Evolutionary conservation across 2,888 invertebrate species (phyloP), one percentile per base, ranked within the genome.

Genomic region (Glaucopsyche alexis): DNA sequence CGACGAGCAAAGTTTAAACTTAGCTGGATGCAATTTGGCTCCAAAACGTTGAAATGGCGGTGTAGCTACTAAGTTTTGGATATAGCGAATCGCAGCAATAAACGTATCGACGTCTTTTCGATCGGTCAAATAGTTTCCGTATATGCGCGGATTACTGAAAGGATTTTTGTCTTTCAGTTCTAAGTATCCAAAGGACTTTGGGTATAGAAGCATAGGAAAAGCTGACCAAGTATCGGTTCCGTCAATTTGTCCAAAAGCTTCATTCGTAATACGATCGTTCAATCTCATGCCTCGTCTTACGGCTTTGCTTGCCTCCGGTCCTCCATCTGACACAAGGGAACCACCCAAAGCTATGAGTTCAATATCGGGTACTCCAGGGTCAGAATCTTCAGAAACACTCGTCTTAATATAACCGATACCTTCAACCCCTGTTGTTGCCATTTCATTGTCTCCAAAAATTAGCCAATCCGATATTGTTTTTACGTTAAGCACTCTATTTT

Each of bases 91-190:
- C 0, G 94, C 93, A 16, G 94, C 93, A 7, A 95, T 84, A 71
- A 95, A 86, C 0, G 94, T 94, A n/a, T 93, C 91, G 0, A 95
- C 85, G 79, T 97, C 94, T 40, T 78, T 84, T 6, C 93, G 93
- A 81, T 96, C 94, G 0, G 94, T 93, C 75, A 97, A 94, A 83
- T 98, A 98, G 80, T 98, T 96, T 0, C 97, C 96, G 79, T 96
- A 95, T 79, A 98, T 94, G n/a, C 94, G 87, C 0, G 98, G 97
- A 79, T 95, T 94, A 50, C 95, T 95, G 66, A 95, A 94, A 0
- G 97, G 97, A 88, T 98, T 95, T 40, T 90, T 95, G 60, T 95
- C 95, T 79, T 94, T 94, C 14, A 98, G 90, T 82, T 93, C 94
- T 0, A 97, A 79, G 7, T 94, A 91, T 0, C 97, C 97, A 29